Evolutionary conservation across 1,140 invertebrate genomes (phyloP), one percentile per base, ranked within the genome.

Genomic region (Cydia pomonella): DNA sequence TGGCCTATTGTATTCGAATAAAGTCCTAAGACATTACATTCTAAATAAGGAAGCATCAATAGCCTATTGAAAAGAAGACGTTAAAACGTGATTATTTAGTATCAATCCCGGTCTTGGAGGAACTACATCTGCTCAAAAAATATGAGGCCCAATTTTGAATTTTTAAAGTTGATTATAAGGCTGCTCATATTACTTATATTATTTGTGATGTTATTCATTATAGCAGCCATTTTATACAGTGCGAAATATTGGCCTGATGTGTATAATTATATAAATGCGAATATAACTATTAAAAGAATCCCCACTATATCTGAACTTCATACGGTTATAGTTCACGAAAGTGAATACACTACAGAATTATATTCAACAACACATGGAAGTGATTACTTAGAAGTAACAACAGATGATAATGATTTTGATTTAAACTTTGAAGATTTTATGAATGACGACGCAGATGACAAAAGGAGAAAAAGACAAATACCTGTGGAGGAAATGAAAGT

Each of bases 241-340:
- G 76, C 81, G 0, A 84, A 79, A 73, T 92, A 88, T 75, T 92
- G 90, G 90, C 85, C 84, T 0, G 89, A 92, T 79, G 75, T 92
- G 1, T 88, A 91, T 23, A 90, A 84, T 66, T 92, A 91, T 75
- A 80, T 90, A 4, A 88, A 86, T 44, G 84, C 88, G 1, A 90
- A 92, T 79, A 88, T 92, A 41, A 92, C 89, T 3, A 91, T 92
- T 16, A 90, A 83, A 78, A 77, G 84, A 21, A 92, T 92, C 76
- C 86, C 88, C 3, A 91, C 84, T 6, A 79, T 90, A 79, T 86
- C 87, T 6, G 88, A 92, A 81, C 71, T 90, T 9, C 84, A 88
- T 73, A 13, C 83, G 0, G 85, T 83, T 18, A 72, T 83, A 13
- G 69, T 85, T 5, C 80, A 88, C 73, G 33, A 59, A 64, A 74